Conservation (phyloP, 2,797 vertebrate species). For the Loris lydekkerianus region DNA sequence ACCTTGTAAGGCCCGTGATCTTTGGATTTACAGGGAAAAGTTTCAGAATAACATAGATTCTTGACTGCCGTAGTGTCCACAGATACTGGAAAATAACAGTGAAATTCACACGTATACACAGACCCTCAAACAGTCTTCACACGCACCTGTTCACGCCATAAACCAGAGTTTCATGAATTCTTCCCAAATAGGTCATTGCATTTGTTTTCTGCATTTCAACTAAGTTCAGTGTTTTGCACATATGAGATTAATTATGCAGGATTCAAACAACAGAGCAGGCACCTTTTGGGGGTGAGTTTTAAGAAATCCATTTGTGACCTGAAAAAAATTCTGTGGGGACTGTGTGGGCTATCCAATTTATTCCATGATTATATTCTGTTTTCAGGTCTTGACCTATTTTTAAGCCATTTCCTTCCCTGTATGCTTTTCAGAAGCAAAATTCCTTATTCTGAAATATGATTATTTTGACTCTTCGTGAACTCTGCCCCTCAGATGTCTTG, state of each 20-base stretch:
- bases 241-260: constrained; percentile 62
- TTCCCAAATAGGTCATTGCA: neutral
- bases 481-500: neutral
- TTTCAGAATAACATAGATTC: constrained; percentile 40
- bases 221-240: neutral
- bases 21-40: constrained; percentile 58
- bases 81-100: neutral
- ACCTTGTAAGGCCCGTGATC: neutral
- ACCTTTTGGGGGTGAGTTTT: constrained; percentile 55
- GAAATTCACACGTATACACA: neutral
- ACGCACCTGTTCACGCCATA: neutral
- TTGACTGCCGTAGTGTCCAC: neutral
- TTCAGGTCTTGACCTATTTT: constrained; percentile 80
- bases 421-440: constrained; percentile 80
- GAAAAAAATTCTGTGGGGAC: constrained; percentile 70
- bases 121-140: too few relatives aligned
- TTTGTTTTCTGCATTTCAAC: constrained; percentile 50
- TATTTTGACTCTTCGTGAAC: constrained; percentile 68
- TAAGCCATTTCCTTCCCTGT: constrained; percentile 74
- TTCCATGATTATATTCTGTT: constrained; percentile 68
- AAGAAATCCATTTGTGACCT: constrained; percentile 72
- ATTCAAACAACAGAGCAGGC: neutral
- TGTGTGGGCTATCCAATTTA: constrained; percentile 85
- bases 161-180: neutral
- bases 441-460: constrained; percentile 72